phyloP scores from a whole-genome alignment of 30 jellyfish, hydroid and myxozoan genomes.

The Rhopilema esculentum region DNA sequence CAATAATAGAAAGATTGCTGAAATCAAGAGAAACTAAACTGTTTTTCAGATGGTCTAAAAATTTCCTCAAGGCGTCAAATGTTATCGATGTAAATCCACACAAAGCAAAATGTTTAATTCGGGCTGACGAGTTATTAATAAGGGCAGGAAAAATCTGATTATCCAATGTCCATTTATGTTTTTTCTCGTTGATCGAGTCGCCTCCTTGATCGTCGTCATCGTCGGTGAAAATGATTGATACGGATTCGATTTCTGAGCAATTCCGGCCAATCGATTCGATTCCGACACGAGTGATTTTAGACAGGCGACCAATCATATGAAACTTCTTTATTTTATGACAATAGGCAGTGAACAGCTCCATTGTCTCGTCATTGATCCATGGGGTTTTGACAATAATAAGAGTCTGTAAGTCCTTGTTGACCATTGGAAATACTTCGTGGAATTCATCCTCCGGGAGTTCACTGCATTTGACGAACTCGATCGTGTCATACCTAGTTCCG shows the following conservation, averaged over 20 bases:
- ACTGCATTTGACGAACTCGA: conserved; percentile 77
- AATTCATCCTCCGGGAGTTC: conserved; percentile 82
- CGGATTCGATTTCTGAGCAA: conserved; percentile 79
- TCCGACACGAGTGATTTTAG: conserved; percentile 92
- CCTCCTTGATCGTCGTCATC: conserved; percentile 72
- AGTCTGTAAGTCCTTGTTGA: conserved; percentile 77
- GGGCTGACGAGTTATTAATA: conserved; percentile 84
- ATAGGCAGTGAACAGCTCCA: conserved; percentile 93
- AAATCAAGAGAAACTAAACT: conserved; percentile 83
- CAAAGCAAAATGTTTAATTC: conserved; percentile 85
- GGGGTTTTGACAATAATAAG: conserved; percentile 83
- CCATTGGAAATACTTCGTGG: conserved; percentile 85
- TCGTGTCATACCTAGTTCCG: conserved; percentile 61
- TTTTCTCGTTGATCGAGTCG: conserved; percentile 44
- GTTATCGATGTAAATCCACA: conserved; percentile 90
- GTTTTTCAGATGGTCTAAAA: conserved; percentile 73
- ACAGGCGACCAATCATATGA: conserved; percentile 83
- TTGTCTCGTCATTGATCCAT: conserved; percentile 94
- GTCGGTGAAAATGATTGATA: conserved; percentile 86
- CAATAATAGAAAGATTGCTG: conserved; percentile 75
- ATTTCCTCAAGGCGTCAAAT: conserved; percentile 80
- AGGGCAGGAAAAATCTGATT: conserved; percentile 92
- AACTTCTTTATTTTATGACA: conserved; percentile 86
- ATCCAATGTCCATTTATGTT: conserved; percentile 87
- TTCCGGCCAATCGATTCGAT: conserved; percentile 98